phyloP scores from a whole-genome alignment of 2,888 invertebrate genomes.

The Nysson spinosus region DNA sequence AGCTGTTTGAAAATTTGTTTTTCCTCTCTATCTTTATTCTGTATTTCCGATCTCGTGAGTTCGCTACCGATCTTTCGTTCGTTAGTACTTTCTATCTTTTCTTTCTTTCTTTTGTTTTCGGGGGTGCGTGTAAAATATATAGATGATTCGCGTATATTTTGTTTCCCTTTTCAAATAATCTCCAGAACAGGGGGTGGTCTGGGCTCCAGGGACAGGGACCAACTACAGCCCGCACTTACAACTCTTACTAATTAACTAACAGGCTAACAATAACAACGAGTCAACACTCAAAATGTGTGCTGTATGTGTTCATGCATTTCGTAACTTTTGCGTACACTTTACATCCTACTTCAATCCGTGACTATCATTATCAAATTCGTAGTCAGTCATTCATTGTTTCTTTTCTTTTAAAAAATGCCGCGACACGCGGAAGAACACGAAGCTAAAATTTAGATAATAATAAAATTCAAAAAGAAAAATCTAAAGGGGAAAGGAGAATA shows the following conservation, averaged over 20 bases:
- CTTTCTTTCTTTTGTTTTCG: constrained; percentile 44
- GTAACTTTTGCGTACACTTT: constrained; percentile 66
- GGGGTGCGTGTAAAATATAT: constrained; percentile 60
- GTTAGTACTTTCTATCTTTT: constrained; percentile 32
- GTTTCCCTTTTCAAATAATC: constrained; percentile 67
- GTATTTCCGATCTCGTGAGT: too few species aligned
- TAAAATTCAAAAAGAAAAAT: constrained; percentile 43
- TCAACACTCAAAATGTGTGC: constrained; percentile 76
- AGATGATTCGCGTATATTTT: constrained; percentile 52
- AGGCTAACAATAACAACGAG: constrained; percentile 78
- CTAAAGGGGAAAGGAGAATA: constrained; percentile 25
- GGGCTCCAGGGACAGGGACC: constrained; percentile 77
- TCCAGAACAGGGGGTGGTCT: constrained; percentile 77
- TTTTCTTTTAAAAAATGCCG: constrained; percentile 16
- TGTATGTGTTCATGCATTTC: constrained; percentile 70
- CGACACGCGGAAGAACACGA: constrained; percentile 27
- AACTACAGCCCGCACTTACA: constrained; percentile 77
- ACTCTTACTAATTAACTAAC: constrained; percentile 78
- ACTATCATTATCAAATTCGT: constrained; percentile 72
- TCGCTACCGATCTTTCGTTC: constrained; percentile 19
- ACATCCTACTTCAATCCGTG: constrained; percentile 70
- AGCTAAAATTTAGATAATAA: constrained; percentile 41
- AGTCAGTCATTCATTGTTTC: constrained; percentile 61
- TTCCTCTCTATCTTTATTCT: constrained; percentile 21
- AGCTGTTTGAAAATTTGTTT: constrained; percentile 51